phyloP scores from a whole-genome alignment of 2,797 vertebrate genomes.

The Nyctibius grandis region DNA sequence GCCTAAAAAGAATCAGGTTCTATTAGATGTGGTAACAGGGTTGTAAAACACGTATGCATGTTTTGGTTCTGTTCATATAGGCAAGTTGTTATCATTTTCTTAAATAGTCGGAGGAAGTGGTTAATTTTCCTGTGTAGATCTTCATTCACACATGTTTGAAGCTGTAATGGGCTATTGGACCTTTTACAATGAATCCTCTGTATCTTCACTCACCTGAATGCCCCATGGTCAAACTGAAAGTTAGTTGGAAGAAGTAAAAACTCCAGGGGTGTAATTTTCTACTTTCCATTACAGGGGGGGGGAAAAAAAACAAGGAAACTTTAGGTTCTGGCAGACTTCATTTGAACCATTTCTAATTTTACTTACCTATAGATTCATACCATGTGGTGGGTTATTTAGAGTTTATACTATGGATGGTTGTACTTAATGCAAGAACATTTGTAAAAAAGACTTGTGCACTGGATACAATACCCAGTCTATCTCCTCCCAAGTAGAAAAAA shows the following conservation, averaged over 20 bases:
- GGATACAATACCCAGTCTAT: background rate
- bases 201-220: background rate
- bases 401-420: background rate
- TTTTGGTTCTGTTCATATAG: background rate
- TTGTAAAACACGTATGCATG: background rate
- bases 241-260: background rate
- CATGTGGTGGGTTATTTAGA: background rate
- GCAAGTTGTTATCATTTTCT: background rate
- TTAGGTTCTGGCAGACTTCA: background rate
- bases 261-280: background rate
- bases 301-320: background rate
- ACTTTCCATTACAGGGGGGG: background rate
- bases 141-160: background rate
- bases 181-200: background rate
- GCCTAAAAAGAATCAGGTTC: background rate
- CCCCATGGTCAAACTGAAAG: background rate
- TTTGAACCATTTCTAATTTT: slow-evolving; percentile 34
- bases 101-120: background rate
- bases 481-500: slow-evolving; percentile 19
- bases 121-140: background rate
- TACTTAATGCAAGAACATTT: background rate
- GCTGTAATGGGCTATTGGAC: background rate
- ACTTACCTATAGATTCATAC: slow-evolving; percentile 23
- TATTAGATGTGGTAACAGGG: background rate
- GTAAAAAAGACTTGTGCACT: background rate